Base-by-base conservation (phyloP, 1,140 invertebrate species). In the Globodera ellingtonae region DNA sequence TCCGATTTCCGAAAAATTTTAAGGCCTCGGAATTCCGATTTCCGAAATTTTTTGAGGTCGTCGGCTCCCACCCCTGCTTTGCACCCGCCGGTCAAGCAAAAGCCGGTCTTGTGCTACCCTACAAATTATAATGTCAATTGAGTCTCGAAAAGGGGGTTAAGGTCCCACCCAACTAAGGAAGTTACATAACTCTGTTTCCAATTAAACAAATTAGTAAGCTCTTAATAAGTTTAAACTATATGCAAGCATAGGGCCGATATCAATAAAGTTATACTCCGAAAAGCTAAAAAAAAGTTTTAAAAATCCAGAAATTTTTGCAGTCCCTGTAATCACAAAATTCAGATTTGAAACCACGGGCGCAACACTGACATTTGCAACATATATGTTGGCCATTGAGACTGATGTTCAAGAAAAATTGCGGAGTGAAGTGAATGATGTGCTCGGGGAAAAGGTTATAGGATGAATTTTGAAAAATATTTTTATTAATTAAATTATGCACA, bases 271-370 rank as follows among this genome's bases (percentile, higher is more conserved):
- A 21, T 13, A 13, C 3, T 65, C n/a, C 59, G 21, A 21, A 21
- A 21, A 21, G 13, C n/a, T 21, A 65, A 65, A 65, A 15, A 24
- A 65, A 65, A 65, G 21, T 2, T 15, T 65, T 65, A 21, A 65
- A 65, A 65, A 65, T 65, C 59, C 24, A 65, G 50, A 74, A 72
- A 72, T 24, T 72, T 72, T 24, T 10, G 18, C 9, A 74, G 6
- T 65, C 13, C 13, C 8, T 50, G 6, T 13, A 67, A 50, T 2
- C n/a, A 65, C 59, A 65, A 24, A 70, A 10, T 78, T 78, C 8
- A 78, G 79, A n/a, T 90, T 87, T 70, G 89, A 89, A 21, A 90
- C 89, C 3, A 89, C 89, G 4, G 84, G 84, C 3, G 84, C 83
- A 15, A 76, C 85, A 3, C 72, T 89, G 9, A 71, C 82, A 3